Base-by-base conservation (phyloP, 2,888 invertebrate species). In the Saturnia pavonia region DNA sequence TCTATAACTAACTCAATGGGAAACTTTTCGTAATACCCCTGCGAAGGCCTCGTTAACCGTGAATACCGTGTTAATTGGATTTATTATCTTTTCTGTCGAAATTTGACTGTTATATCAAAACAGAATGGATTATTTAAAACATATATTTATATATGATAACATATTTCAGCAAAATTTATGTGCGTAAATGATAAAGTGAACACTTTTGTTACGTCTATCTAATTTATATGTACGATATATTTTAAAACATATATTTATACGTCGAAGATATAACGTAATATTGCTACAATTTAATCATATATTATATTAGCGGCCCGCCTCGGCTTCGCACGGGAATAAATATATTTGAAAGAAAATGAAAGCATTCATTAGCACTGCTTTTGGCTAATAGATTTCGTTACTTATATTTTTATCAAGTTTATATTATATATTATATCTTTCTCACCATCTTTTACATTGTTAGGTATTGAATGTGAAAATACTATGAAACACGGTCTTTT, bases 1-100 rank as follows among this genome's bases (percentile, higher is more conserved):
- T 71, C 73, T 70, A 74, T 74, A 76, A 75, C 73, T 74, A 76
- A 75, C 73, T 76, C 74, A 74, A 77, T 75, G 70, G 67, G 68
- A 73, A 70, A 68, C 72, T 75, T 75, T 73, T 60, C 57, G 63
- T 72, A 72, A 72, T 70, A 45, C 63, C 48, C 25, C 48, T 6
- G 54, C 57, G 45, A 25, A 70, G 63, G 69, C 57, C 67, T 68
- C 68, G 40, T 65, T 63, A 68, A 68, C 63, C 65, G 51, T 68
- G 63, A 73, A 73, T 69, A 70, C 43, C 54, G 67, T 68, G n/a
- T 69, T 69, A 71, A 70, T 72, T 72, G 60, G 63, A 72, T 68
- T 70, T 70, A 69, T 69, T 68, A 63, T 69, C 70, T 78, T 70
- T 67, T 66, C 70, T 70, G 54, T 40, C 19, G 40, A 14, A n/a